phyloP scores from a whole-genome alignment of 2,797 vertebrate species.

The Pangasius macronema region DNA sequence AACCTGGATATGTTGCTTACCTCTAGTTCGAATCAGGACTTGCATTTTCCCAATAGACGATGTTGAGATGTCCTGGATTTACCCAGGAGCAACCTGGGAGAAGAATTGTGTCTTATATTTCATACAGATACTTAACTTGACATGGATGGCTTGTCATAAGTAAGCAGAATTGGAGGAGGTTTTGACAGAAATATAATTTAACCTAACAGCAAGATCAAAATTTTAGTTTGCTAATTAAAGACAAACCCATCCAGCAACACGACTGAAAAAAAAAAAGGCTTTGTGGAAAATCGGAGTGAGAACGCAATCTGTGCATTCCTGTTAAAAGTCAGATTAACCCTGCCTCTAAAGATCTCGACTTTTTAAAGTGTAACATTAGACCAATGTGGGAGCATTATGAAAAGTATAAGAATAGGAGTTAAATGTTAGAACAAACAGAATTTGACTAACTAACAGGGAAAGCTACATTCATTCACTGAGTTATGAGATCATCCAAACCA shows the following conservation, averaged over 20 bases:
- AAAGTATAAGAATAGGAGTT: background rate
- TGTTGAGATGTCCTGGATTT: background rate
- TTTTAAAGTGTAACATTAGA: background rate
- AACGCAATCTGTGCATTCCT: background rate
- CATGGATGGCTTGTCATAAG: constrained; percentile 31
- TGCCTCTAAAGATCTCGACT: background rate
- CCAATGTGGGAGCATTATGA: background rate
- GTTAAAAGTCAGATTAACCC: background rate
- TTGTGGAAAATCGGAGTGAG: background rate
- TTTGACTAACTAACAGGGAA: too few species aligned
- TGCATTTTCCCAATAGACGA: background rate
- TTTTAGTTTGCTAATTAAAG: constrained; percentile 56
- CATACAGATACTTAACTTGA: constrained; percentile 31
- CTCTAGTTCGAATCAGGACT: constrained; percentile 1
- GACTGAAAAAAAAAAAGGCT: background rate
- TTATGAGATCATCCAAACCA: background rate
- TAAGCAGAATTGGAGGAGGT: background rate
- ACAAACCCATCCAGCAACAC: constrained; percentile 42
- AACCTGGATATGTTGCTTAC: background rate
- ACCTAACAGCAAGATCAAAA: constrained; percentile 43
- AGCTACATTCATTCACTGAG: background rate
- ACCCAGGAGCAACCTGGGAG: background rate
- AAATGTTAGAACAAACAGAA: too few species aligned
- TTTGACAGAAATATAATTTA: background rate
- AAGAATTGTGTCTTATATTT: constrained; percentile 49